phyloP scores from a whole-genome alignment of 2,797 vertebrate species.

The Emydoidea blandingii region DNA sequence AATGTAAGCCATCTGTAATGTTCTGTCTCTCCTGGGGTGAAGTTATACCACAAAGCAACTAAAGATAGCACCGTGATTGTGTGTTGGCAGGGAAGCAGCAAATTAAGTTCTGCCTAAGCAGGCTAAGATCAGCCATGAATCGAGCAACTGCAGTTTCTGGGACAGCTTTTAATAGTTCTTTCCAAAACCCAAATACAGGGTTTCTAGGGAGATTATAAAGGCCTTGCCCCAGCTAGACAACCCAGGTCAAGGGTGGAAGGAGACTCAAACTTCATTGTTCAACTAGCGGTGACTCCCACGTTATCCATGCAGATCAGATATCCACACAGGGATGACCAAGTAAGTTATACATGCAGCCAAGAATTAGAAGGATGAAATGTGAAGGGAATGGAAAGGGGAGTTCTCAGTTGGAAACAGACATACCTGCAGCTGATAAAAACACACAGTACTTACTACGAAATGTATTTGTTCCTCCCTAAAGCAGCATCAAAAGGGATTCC shows the following conservation, averaged over 20 bases:
- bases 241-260: background rate
- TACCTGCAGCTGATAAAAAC: background rate
- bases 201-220: background rate
- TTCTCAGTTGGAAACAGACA: background rate
- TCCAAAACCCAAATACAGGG: background rate
- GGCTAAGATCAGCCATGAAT: slow-evolving; percentile 17
- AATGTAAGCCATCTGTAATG: slow-evolving; percentile 57
- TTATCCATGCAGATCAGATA: background rate
- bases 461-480: slow-evolving; percentile 15
- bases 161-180: slow-evolving; percentile 1
- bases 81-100: slow-evolving; percentile 55
- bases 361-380: background rate
- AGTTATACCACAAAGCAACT: slow-evolving; percentile 66
- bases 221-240: background rate
- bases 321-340: background rate
- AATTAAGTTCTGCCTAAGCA: slow-evolving; percentile 58
- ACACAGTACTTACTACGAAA: background rate
- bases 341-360: background rate
- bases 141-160: slow-evolving; percentile 33
- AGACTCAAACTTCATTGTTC: background rate
- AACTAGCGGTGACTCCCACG: background rate
- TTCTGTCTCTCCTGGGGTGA: slow-evolving; percentile 57
- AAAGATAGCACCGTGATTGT: slow-evolving; percentile 77
- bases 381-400: background rate
- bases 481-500: background rate